A percentile compares a stretch with the other conserved stretches of the same genome.
Conservation (phyloP, 2,113 vertebrate species). For the Tychaedon coryphoeus region DNA sequence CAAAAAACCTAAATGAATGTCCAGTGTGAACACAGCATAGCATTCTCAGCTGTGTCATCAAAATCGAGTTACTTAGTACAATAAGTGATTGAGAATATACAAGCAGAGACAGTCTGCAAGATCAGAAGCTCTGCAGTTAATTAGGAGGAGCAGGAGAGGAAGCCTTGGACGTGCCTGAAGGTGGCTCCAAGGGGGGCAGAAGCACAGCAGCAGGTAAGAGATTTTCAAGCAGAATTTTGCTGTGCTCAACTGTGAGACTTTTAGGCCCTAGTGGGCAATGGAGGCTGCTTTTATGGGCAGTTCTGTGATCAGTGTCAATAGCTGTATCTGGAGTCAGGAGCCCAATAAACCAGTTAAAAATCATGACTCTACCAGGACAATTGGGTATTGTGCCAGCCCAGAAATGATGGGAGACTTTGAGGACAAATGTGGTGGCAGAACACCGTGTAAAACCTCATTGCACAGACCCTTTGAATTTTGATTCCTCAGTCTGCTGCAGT, state of each 20-base stretch:
- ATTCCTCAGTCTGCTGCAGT: background rate
- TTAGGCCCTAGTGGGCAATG: background rate
- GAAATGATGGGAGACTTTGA: background rate
- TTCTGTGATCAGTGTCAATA: background rate
- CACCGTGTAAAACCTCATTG: background rate
- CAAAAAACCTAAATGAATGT: background rate
- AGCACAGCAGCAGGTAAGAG: accelerated
- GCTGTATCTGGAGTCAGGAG: background rate
- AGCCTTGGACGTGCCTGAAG: background rate
- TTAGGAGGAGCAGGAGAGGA: background rate
- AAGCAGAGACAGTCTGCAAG: background rate
- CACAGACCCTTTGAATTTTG: background rate
- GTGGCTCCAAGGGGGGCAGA: background rate
- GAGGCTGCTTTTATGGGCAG: background rate
- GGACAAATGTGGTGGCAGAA: background rate
- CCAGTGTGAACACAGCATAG: background rate
- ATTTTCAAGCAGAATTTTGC: background rate
- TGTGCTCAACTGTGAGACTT: background rate
- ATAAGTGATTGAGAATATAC: background rate
- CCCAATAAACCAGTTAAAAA: background rate
- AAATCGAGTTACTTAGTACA: background rate
- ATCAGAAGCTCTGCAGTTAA: background rate
- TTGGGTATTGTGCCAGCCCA: background rate
- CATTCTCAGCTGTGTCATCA: background rate
- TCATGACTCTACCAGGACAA: background rate